These are phyloP conservation scores for Ophion ventricosus DNA, from an alignment of 2,888 invertebrate species.

Conservation along the genomic window DNA sequence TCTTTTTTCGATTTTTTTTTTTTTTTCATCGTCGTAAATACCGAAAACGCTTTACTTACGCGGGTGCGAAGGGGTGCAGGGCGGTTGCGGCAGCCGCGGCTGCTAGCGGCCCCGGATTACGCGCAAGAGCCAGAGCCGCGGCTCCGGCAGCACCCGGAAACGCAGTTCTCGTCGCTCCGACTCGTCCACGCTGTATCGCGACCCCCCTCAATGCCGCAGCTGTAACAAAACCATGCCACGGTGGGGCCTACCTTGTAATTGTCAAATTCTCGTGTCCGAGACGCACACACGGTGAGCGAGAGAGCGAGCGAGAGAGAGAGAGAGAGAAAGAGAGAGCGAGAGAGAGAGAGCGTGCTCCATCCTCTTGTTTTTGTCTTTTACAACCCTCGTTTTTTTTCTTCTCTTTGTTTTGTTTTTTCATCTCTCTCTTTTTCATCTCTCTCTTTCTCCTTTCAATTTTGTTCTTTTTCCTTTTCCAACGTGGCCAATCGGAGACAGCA, in stretches of 20 bases:
- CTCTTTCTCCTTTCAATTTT: slow-evolving; percentile 4
- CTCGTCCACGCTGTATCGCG: slow-evolving; percentile 91
- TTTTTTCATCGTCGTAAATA: not conserved
- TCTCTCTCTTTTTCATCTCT: not conserved
- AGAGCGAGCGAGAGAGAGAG: not conserved
- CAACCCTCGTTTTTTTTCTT: slow-evolving; percentile 3
- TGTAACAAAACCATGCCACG: slow-evolving; percentile 83
- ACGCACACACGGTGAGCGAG: slow-evolving; percentile 7
- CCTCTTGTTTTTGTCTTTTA: no score
- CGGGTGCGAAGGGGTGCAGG: slow-evolving; percentile 93
- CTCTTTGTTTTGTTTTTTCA: not conserved
- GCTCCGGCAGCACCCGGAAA: slow-evolving; percentile 88
- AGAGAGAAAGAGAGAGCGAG: not conserved
- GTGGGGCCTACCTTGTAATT: slow-evolving; percentile 75
- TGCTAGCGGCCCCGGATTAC: slow-evolving; percentile 87
- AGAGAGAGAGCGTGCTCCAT: no score
- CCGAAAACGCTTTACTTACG: slow-evolving; percentile 88
- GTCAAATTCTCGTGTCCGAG: slow-evolving; percentile 35
- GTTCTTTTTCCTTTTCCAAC: not conserved
- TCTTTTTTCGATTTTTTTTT: not conserved
- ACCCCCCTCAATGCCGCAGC: slow-evolving; percentile 93
- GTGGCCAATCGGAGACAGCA: slow-evolving; percentile 35
- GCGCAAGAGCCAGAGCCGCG: slow-evolving; percentile 89
- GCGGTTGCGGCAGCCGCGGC: slow-evolving; percentile 90
- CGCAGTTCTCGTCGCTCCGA: slow-evolving; percentile 85